phyloP scores from a whole-genome alignment of 2,888 invertebrate genomes.

The Drosophila formosana region DNA sequence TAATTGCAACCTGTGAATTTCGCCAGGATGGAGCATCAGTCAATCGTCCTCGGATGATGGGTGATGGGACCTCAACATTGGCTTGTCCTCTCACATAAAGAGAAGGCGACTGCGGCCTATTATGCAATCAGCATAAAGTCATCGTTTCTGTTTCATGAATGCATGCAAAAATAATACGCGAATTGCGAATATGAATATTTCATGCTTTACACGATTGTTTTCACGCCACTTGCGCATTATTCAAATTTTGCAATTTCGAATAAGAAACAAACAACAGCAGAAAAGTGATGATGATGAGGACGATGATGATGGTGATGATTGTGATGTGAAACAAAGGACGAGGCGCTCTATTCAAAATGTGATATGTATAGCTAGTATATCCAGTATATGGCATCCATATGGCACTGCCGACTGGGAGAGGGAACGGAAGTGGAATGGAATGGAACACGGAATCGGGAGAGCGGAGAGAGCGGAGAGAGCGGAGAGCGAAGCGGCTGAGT shows the following conservation, averaged over 20 bases:
- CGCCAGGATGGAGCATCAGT: constrained; percentile 25
- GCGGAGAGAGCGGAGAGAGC: constrained; percentile 16
- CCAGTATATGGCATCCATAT: constrained; percentile 2
- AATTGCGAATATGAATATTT: constrained; percentile 42
- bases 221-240: constrained; percentile 79
- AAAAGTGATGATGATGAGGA: neutral
- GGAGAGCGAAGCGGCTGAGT: constrained; percentile 8
- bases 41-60: constrained; percentile 10
- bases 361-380: neutral
- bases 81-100: constrained; percentile 15
- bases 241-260: constrained; percentile 74
- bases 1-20: constrained; percentile 72
- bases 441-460: constrained; percentile 29
- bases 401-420: constrained; percentile 5
- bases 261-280: constrained; percentile 25
- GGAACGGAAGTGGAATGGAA: constrained; percentile 17
- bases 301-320: constrained; percentile 20
- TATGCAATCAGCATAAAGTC: constrained; percentile 57
- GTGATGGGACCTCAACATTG: constrained; percentile 39
- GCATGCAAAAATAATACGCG: constrained; percentile 23
- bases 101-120: constrained; percentile 45
- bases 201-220: constrained; percentile 35
- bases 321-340: constrained; percentile 60
- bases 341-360: constrained; percentile 69
- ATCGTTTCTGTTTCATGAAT: constrained; percentile 17